phyloP scores from a whole-genome alignment of 1,140 invertebrate species.

The Drosophila kikkawai region DNA sequence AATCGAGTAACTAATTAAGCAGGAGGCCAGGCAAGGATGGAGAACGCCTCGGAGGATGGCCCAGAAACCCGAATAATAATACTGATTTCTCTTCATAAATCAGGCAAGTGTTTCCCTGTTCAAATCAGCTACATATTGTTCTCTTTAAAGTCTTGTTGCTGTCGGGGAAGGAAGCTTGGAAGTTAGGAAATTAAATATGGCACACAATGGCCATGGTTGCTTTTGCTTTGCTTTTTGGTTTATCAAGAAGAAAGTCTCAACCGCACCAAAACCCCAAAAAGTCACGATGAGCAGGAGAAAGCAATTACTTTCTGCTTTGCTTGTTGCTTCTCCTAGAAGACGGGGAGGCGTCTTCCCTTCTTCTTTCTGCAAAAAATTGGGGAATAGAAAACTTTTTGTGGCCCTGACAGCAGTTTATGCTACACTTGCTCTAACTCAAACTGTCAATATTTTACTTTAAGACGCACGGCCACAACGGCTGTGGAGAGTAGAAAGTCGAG shows the following conservation, averaged over 20 bases:
- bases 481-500: conserved; percentile 15
- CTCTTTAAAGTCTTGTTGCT: conserved; percentile 29
- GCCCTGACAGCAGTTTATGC: conserved; percentile 73
- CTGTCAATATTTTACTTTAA: conserved; percentile 81
- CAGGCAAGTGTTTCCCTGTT: background rate
- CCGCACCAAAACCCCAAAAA: conserved; percentile 42
- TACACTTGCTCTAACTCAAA: conserved; percentile 73
- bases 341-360: background rate
- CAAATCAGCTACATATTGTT: conserved; percentile 15
- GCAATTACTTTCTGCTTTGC: conserved; percentile 76
- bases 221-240: conserved; percentile 18
- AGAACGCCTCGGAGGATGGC: conserved; percentile 23
- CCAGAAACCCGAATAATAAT: conserved; percentile 19
- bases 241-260: conserved; percentile 36
- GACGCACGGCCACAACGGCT: conserved; percentile 50
- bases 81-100: conserved; percentile 10
- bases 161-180: background rate
- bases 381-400: conserved; percentile 64
- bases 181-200: conserved; percentile 60
- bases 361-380: background rate
- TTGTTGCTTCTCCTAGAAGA: conserved; percentile 68
- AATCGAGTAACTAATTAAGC: conserved; percentile 41
- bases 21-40: background rate
- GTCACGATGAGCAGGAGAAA: conserved; percentile 68
- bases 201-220: conserved; percentile 43